phyloP scores from a whole-genome alignment of 2,888 invertebrate genomes.

The Crepidodera aurea region DNA sequence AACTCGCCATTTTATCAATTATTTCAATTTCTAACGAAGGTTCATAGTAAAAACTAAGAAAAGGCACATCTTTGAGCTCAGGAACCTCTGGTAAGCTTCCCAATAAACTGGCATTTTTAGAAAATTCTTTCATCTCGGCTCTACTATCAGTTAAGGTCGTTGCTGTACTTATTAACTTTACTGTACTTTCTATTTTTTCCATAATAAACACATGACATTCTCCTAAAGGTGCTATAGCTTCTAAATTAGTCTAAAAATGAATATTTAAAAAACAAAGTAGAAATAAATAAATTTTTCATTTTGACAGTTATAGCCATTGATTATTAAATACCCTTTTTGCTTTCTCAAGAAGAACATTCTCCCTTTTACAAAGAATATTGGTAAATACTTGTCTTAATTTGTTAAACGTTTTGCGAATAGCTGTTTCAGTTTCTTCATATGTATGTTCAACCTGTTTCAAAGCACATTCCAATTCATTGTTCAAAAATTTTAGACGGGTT shows the following conservation, averaged over 20 bases:
- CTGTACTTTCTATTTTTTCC: constrained; percentile 57
- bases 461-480: constrained; percentile 50
- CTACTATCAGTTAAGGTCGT: constrained; percentile 41
- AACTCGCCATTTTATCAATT: constrained; percentile 46
- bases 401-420: constrained; percentile 52
- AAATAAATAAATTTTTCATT: neutral
- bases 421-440: constrained; percentile 51
- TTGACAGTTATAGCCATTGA: neutral
- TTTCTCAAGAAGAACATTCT: constrained; percentile 48
- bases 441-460: constrained; percentile 53
- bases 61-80: constrained; percentile 65
- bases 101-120: constrained; percentile 51
- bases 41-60: constrained; percentile 63
- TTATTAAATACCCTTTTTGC: constrained; percentile 42
- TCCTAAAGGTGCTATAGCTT: constrained; percentile 58
- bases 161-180: constrained; percentile 54
- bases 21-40: constrained; percentile 50
- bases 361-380: constrained; percentile 48
- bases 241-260: constrained; percentile 50
- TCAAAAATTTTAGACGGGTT: constrained; percentile 47
- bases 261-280: constrained; percentile 6
- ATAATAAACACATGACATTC: constrained; percentile 59
- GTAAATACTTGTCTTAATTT: constrained; percentile 47
- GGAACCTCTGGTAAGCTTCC: constrained; percentile 67
- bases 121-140: constrained; percentile 48